These are phyloP conservation scores for Palythoa grandiflora DNA, from an alignment of 92 coral and sea anemone species.

Conservation along the genomic window DNA sequence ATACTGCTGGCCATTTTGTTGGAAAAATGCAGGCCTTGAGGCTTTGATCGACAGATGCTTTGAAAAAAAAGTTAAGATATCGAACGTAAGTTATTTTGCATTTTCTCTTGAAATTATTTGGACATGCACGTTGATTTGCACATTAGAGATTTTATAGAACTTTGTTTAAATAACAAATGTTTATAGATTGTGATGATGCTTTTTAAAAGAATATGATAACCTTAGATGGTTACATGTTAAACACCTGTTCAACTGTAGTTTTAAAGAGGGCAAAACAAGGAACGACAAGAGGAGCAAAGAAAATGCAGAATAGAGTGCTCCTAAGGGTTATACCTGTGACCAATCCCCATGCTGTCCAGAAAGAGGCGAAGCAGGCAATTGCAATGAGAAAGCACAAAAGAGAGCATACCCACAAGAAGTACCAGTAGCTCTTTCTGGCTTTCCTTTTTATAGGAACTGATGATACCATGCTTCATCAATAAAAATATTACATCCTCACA, in stretches of 20 bases:
- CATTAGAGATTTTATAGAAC: conserved; percentile 70
- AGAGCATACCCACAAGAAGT: conserved; percentile 32
- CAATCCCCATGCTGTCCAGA: conserved; percentile 47
- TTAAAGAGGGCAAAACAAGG: conserved; percentile 55
- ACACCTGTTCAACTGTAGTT: conserved; percentile 63
- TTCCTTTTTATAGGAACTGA: conserved; percentile 15
- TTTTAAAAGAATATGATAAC: conserved; percentile 68
- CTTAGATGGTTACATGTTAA: conserved; percentile 58
- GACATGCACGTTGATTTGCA: conserved; percentile 52
- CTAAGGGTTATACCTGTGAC: conserved; percentile 34
- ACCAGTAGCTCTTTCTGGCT: not conserved
- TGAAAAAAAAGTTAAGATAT: not conserved
- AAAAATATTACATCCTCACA: not conserved
- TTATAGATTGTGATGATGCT: conserved; percentile 45
- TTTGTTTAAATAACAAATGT: conserved; percentile 64
- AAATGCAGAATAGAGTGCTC: not conserved
- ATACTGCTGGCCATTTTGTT: too few relatives aligned
- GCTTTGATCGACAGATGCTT: not conserved
- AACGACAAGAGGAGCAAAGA: conserved; percentile 44
- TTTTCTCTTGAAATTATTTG: not conserved
- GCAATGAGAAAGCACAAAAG: conserved; percentile 65
- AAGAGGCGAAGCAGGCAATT: conserved; percentile 63
- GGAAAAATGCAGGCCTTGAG: not conserved
- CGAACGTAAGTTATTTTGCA: not conserved
- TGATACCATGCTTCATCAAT: not conserved